Evolutionary conservation across 35 echinoderm and acorn worm genomes (phyloP), one percentile per base, ranked within the genome.

Genomic region (Ophioderma brevispina): DNA sequence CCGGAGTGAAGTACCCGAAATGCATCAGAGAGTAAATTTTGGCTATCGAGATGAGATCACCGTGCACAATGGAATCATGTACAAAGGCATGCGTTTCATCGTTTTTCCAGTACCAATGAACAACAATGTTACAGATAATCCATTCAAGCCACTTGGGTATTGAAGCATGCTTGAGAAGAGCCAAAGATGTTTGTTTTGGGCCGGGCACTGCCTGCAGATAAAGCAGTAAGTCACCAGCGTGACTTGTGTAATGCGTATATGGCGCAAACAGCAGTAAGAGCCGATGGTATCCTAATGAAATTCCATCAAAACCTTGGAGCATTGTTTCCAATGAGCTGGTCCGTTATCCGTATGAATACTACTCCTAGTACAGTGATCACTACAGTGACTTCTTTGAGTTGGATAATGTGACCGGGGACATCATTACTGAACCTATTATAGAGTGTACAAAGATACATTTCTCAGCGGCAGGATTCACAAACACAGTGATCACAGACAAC

Each of bases 151-250:
- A 96, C 40, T 91, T 82, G 31, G 87, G 91, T 35, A 46, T 83
- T 36, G 94, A 93, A 25, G 87, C 94, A 10, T 85, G 91, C 37
- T 32, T 96, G 1, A 13, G 91, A 49, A 75, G 91, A 52, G 94
- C 91, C 41, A 43, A 85, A 37, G 90, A 96, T 55, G 80, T 82
- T 3, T 76, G 92, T 19, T 95, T 87, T 76, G 91, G 89, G 93
- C 84, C 75, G 25, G 81, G 92, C 14, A 94, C n/a, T 94, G 87
- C 11, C 80, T 80, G 56, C 64, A 21, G 80, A 94, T 33, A 84
- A 85, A 21, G 90, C 84, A 76, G 75, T 32, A 46, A 59, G 78
- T 94, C 11, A 42, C 31, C 33, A 77, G 59, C n/a, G 92, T 80
- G 82, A 77, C 14, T 34, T 64, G 13, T 94, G 93, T 76, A 83